phyloP scores from a whole-genome alignment of 2,113 vertebrate species.

The Apistogramma diplotaenia region DNA sequence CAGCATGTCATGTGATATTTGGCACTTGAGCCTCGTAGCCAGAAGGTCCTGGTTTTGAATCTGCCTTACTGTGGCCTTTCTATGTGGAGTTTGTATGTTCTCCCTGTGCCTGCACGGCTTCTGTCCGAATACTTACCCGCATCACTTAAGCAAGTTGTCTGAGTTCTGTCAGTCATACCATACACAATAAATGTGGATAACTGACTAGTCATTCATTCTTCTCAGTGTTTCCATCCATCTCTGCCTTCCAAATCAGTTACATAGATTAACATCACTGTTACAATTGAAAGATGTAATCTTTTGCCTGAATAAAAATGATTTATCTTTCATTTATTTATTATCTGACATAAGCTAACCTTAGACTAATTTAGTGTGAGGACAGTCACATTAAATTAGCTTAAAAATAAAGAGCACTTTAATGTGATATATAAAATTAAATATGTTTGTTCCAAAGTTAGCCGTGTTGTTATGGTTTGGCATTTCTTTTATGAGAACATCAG shows the following conservation, averaged over 20 bases:
- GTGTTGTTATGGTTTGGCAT: not conserved
- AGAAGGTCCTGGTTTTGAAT: no score
- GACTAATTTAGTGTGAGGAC: not conserved
- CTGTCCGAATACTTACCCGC: accelerated
- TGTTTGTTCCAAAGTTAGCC: not conserved
- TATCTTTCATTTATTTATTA: not conserved
- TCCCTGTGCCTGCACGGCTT: not conserved
- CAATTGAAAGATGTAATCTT: not conserved
- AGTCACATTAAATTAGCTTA: not conserved
- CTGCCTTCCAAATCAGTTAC: not conserved
- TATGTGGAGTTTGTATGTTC: not conserved
- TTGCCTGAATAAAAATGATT: not conserved
- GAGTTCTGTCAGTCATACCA: not conserved
- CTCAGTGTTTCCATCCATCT: not conserved
- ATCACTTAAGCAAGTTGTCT: not conserved
- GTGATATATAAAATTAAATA: not conserved
- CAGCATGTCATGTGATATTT: not conserved
- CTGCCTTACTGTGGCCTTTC: not conserved
- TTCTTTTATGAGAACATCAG: not conserved
- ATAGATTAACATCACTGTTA: not conserved
- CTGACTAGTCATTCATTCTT: not conserved
- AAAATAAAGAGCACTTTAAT: not conserved
- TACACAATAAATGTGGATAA: not conserved
- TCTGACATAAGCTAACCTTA: no score
- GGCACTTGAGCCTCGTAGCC: not conserved